Evolutionary conservation across 2,797 vertebrate species (phyloP), one percentile per base, ranked within the genome.

Genomic region (Sebastolobus altivelis): DNA sequence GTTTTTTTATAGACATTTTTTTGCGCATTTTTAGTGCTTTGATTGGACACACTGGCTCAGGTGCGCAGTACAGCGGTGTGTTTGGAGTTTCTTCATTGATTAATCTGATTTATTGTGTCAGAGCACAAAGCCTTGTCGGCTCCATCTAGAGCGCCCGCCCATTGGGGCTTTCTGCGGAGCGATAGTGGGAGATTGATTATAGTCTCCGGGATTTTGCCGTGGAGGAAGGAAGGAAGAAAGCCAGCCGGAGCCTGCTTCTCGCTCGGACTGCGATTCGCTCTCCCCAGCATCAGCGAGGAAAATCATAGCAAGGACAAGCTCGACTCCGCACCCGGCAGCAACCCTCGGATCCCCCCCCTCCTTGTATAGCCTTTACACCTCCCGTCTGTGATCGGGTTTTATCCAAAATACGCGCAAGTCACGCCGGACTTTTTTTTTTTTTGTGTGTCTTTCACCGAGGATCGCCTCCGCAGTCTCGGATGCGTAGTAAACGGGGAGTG

Each of bases 381-480:
- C 18, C 56, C 27, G 46, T 40, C 54, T 77, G 25, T 14, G n/a
- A 59, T 60, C 73, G 14, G 66, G 52, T 69, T 43, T 43, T 62
- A 8, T 54, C 56, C 37, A 16, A 67, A 75, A 81, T 72, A 87
- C 75, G 79, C 76, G 52, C 72, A 74, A 77, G 72, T 82, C 83
- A 70, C 85, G 77, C 69, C 4, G 81, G 85, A 90, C 81, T 89
- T 84, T 67, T 43, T 3, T 71, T 7, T 59, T 43, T 3, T 71
- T 7, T 59, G 37, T 69, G 77, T 14, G 81, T 38, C 46, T 49
- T 49, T 49, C 46, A 49, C 18, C 46, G 82, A 80, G 49, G 20
- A 81, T 86, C 79, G 65, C 82, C 92, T 91, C 93, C 88, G 94
- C 92, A 95, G 92, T 93, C 86, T 88, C 80, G 72, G 93, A 91